Evolutionary conservation across 1,140 invertebrate species (phyloP), one percentile per base, ranked within the genome.

Genomic region (Maniola jurtina): DNA sequence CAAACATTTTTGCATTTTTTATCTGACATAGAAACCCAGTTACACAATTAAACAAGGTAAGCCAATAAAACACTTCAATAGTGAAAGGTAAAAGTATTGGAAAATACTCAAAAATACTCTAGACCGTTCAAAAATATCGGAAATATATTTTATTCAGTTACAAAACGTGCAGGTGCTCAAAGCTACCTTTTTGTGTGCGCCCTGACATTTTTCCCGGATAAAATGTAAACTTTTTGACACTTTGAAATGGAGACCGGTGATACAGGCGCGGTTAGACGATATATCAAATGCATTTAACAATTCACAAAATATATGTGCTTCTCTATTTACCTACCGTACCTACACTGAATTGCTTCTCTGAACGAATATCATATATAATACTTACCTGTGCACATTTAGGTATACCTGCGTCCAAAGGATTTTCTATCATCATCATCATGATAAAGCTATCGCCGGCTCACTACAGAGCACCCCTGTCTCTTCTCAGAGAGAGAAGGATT

Each of bases 181-280:
- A 52, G 15, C 48, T 16, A 25, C 42, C 42, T 45, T 45, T 45
- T 52, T 52, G 48, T 6, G 48, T 25, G 48, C 7, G 10, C 10
- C 15, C 14, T 52, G 48, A 52, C 48, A 52, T 52, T 52, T 48
- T 25, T 25, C 7, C 48, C 48, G 48, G 15, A 25, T 52, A 52
- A 52, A 52, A 52, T 52, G 48, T 52, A 52, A 52, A 52, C 48
- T 52, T 52, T 52, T 52, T 52, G 48, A 52, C 48, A 52, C 48
- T 52, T 52, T 52, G 48, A 52, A 52, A 52, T 52, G 48, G 48
- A 52, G 16, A 52, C 48, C 48, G 48, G 48, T 52, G 48, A 7
- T 10, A 52, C 14, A 2, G 15, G 48, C 15, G 48, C 14, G 48
- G 10, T 13, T 7, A 7, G 15, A 16, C 48, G 48, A 52, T 52